Evolutionary conservation across 2,888 invertebrate genomes (phyloP).

Genomic region (Diogma glabrata): DNA sequence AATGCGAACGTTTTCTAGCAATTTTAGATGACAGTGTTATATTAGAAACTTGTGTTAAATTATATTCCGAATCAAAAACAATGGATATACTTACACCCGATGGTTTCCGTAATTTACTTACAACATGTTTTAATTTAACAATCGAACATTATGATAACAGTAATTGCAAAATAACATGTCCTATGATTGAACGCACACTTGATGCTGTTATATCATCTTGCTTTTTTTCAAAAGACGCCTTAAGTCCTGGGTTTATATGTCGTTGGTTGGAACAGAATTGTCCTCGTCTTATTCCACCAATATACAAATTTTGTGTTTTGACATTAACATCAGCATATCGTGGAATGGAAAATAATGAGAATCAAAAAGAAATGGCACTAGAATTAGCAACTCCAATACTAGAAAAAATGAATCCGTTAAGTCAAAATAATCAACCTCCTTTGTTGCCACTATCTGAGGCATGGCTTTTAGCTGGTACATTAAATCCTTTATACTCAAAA

Average conservation of each 20-base stretch:
- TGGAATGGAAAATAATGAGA: slow-evolving; percentile 32
- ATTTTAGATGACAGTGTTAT: slow-evolving; percentile 47
- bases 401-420: slow-evolving; percentile 40
- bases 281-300: slow-evolving; percentile 59
- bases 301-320: slow-evolving; percentile 51
- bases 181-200: slow-evolving; percentile 56
- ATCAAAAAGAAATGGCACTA: slow-evolving; percentile 35
- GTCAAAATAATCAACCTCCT: slow-evolving; percentile 18
- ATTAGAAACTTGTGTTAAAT: slow-evolving; percentile 56
- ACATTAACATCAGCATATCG: slow-evolving; percentile 44
- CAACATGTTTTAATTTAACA: slow-evolving; percentile 64
- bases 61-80: slow-evolving; percentile 44
- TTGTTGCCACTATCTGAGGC: slow-evolving; percentile 53
- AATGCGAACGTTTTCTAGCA: slow-evolving; percentile 53
- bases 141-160: slow-evolving; percentile 69
- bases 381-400: slow-evolving; percentile 67
- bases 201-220: slow-evolving; percentile 64
- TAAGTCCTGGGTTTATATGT: slow-evolving; percentile 63
- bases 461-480: slow-evolving; percentile 56
- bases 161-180: slow-evolving; percentile 46
- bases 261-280: slow-evolving; percentile 75
- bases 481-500: slow-evolving; percentile 46
- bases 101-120: slow-evolving; percentile 51
- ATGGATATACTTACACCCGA: slow-evolving; percentile 49
- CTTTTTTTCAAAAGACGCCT: slow-evolving; percentile 63